Conservation (phyloP, 2,113 vertebrate species). For the Carassius carassius region DNA sequence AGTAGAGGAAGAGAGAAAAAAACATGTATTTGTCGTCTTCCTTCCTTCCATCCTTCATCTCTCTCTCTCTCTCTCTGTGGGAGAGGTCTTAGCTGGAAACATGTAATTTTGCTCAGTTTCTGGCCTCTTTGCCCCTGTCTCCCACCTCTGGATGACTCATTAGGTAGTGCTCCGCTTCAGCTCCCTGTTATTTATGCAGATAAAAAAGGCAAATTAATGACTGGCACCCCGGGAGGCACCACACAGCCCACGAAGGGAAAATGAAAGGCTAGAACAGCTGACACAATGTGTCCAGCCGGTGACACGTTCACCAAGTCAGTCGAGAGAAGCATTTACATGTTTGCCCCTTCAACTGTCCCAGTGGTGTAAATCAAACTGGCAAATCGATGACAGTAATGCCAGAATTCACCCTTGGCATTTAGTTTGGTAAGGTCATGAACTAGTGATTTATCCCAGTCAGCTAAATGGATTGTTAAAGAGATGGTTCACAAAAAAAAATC, state of each 20-base stretch:
- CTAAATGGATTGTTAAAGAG: background rate
- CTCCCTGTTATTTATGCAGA: constrained; percentile 60
- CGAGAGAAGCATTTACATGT: constrained; percentile 27
- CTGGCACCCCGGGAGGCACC: constrained; percentile 39
- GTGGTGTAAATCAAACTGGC: constrained; percentile 16
- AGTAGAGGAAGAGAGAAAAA: background rate
- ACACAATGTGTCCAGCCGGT: constrained; percentile 45
- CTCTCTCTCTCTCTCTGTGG: constrained; percentile 26
- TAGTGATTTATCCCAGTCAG: constrained; percentile 1
- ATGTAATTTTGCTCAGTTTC: constrained; percentile 43
- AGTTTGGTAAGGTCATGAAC: constrained; percentile 9
- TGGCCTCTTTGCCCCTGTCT: constrained; percentile 32
- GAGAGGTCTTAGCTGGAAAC: constrained; percentile 39
- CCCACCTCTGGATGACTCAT: constrained; percentile 55
- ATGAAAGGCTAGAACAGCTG: constrained; percentile 41
- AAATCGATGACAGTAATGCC: constrained; percentile 24
- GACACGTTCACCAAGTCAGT: constrained; percentile 31
- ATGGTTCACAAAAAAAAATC: background rate
- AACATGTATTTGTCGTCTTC: background rate
- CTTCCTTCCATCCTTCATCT: background rate
- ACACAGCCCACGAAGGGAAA: constrained; percentile 39
- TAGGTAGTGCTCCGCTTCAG: constrained; percentile 50
- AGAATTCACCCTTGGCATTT: constrained; percentile 31
- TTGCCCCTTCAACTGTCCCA: constrained; percentile 45
- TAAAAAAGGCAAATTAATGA: constrained; percentile 57